Evolutionary conservation across 2,888 invertebrate genomes (phyloP).

Genomic region (Strigamia crassipes): DNA sequence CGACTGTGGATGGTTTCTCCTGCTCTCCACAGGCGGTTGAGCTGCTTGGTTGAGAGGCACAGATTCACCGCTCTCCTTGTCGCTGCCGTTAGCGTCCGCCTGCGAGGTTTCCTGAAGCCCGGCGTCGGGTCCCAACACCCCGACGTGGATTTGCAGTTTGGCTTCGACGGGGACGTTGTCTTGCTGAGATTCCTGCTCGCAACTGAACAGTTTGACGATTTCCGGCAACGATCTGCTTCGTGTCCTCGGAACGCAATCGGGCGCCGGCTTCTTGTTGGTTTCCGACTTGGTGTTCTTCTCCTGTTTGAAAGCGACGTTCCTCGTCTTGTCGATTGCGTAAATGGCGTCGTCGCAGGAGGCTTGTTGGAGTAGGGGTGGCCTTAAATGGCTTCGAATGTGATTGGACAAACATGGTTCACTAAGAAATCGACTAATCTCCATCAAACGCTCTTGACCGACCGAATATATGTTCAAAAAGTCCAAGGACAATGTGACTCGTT

Average conservation of each 20-base stretch:
- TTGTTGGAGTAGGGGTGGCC: slow-evolving; percentile 80
- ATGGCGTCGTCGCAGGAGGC: slow-evolving; percentile 81
- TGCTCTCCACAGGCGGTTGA: not conserved
- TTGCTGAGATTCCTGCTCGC: slow-evolving; percentile 46
- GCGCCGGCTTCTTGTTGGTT: not conserved
- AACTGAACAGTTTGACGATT: slow-evolving; percentile 48
- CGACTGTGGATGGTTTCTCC: not conserved
- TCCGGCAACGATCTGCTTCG: slow-evolving; percentile 49
- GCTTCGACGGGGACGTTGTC: slow-evolving; percentile 47
- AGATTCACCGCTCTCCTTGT: slow-evolving; percentile 32
- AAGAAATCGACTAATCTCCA: slow-evolving; percentile 66
- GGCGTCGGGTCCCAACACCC: slow-evolving; percentile 15
- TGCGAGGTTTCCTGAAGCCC: slow-evolving; percentile 1
- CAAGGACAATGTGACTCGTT: not conserved
- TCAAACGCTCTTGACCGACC: slow-evolving; percentile 43
- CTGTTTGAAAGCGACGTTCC: slow-evolving; percentile 69
- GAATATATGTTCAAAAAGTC: slow-evolving; percentile 50
- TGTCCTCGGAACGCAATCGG: not conserved
- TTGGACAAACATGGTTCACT: slow-evolving; percentile 68
- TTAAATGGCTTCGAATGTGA: slow-evolving; percentile 67
- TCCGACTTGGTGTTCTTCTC: not conserved
- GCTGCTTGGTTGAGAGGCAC: not conserved
- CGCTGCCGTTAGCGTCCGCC: not conserved
- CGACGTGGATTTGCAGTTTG: slow-evolving; percentile 45
- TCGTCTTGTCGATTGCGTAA: slow-evolving; percentile 81